These are phyloP conservation scores for Ondatra zibethicus DNA, from an alignment of 2,113 vertebrate genomes.

Conservation along the genomic window DNA sequence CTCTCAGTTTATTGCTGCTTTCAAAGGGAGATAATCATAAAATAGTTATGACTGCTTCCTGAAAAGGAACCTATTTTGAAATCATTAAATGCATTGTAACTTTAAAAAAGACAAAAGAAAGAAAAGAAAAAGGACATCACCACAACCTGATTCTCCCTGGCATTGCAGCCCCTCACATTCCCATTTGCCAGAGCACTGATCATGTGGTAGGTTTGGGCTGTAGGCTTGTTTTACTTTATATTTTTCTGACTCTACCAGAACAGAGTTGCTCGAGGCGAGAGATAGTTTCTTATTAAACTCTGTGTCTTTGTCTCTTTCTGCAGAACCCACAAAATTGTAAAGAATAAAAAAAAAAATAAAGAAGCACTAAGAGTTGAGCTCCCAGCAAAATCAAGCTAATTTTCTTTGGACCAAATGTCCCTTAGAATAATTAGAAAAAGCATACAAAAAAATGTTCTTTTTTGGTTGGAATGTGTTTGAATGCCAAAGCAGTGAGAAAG, in stretches of 20 bases:
- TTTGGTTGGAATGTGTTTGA: not conserved
- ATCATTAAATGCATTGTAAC: not conserved
- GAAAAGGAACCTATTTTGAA: not conserved
- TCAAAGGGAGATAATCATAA: not conserved
- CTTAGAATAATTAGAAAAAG: constrained; percentile 26
- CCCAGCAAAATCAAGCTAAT: constrained; percentile 35
- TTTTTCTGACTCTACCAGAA: not conserved
- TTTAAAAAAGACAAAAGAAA: not conserved
- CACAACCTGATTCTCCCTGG: fast-evolving
- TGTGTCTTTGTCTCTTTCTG: not conserved
- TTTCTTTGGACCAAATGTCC: not conserved
- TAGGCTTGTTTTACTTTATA: not conserved
- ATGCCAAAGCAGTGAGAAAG: not conserved
- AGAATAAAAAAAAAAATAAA: not conserved
- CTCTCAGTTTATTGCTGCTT: not conserved
- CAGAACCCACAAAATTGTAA: not conserved
- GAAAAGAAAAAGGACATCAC: not conserved
- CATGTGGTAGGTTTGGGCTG: not conserved
- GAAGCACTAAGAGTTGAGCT: not conserved
- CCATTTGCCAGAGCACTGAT: not conserved
- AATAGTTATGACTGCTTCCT: not conserved
- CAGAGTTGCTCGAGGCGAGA: not conserved
- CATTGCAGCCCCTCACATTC: fast-evolving
- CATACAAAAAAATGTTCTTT: not conserved
- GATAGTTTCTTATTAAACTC: constrained; percentile 21